A percentile compares a stretch with the other conserved stretches of the same genome.
phyloP scores from a whole-genome alignment of 2,797 vertebrate species.

The Presbytis comata region DNA sequence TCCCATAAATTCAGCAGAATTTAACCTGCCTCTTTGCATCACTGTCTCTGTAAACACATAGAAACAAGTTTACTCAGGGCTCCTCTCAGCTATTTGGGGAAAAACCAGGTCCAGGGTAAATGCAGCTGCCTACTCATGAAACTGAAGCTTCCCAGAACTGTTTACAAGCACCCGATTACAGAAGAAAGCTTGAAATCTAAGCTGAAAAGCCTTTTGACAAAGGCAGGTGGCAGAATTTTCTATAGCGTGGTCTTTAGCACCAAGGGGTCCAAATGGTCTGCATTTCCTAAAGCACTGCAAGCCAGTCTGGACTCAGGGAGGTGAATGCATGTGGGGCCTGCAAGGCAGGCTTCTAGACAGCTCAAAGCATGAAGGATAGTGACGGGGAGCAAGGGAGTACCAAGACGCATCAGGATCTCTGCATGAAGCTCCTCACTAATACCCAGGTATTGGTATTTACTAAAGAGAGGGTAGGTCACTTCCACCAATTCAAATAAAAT shows the following conservation, averaged over 20 bases:
- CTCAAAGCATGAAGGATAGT: background rate
- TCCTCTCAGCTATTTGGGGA: background rate
- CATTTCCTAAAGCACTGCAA: background rate
- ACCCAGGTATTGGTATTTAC: background rate
- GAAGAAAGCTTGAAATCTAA: background rate
- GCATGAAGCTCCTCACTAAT: background rate
- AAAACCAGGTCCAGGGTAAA: background rate
- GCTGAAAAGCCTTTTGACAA: background rate
- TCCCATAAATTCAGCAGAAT: background rate
- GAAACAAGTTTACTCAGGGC: background rate
- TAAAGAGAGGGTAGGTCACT: background rate
- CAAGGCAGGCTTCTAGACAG: background rate
- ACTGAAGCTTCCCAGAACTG: background rate
- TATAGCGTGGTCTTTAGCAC: background rate
- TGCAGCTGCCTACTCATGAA: background rate
- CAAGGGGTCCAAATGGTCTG: background rate
- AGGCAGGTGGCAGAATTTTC: slow-evolving; percentile 23
- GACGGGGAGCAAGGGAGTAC: background rate
- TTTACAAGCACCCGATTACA: background rate
- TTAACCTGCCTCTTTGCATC: background rate
- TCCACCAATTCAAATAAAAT: background rate
- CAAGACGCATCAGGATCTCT: background rate
- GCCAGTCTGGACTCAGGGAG: background rate
- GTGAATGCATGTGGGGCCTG: too few species aligned
- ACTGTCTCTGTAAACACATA: background rate